A percentile compares a stretch with the other conserved stretches of the same genome.
Conservation (phyloP, 2,113 vertebrate species). For the Microtus oregoni region DNA sequence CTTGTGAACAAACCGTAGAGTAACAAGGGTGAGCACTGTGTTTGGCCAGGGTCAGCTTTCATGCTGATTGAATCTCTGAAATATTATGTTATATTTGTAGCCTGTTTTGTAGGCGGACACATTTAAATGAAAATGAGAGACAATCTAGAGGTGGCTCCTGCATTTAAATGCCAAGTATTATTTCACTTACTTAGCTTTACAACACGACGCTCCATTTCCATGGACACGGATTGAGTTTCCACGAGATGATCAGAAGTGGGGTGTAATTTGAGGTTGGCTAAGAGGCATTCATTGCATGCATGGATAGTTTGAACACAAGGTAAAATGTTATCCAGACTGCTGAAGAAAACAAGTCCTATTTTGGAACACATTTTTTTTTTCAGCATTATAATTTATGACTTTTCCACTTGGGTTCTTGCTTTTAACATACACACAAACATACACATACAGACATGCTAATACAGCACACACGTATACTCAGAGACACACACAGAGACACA, state of each 20-base stretch:
- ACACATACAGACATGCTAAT: not conserved
- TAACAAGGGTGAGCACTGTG: slow-evolving; percentile 30
- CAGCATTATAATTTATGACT: slow-evolving; percentile 80
- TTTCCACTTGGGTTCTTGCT: slow-evolving; percentile 80
- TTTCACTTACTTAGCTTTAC: slow-evolving; percentile 65
- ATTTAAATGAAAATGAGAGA: slow-evolving; percentile 67
- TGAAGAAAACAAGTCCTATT: slow-evolving; percentile 82
- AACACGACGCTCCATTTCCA: slow-evolving; percentile 63
- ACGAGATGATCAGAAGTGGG: slow-evolving; percentile 62
- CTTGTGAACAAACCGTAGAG: slow-evolving; percentile 42
- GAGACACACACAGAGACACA: too few relatives aligned
- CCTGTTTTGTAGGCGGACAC: slow-evolving; percentile 54
- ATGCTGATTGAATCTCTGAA: slow-evolving; percentile 60
- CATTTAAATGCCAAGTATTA: slow-evolving; percentile 75
- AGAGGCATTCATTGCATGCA: slow-evolving; percentile 73
- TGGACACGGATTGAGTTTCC: slow-evolving; percentile 68
- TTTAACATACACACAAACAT: slow-evolving; percentile 63
- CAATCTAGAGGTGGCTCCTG: slow-evolving; percentile 57
- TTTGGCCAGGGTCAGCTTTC: slow-evolving; percentile 52
- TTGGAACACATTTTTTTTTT: slow-evolving; percentile 78
- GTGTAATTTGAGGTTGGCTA: slow-evolving; percentile 74
- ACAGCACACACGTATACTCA: too few relatives aligned
- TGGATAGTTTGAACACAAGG: slow-evolving; percentile 83
- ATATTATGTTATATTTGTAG: slow-evolving; percentile 62
- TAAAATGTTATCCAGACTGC: slow-evolving; percentile 83